These are phyloP conservation scores for Silurus aristotelis DNA, from an alignment of 2,797 vertebrate species.

Conservation along the genomic window DNA sequence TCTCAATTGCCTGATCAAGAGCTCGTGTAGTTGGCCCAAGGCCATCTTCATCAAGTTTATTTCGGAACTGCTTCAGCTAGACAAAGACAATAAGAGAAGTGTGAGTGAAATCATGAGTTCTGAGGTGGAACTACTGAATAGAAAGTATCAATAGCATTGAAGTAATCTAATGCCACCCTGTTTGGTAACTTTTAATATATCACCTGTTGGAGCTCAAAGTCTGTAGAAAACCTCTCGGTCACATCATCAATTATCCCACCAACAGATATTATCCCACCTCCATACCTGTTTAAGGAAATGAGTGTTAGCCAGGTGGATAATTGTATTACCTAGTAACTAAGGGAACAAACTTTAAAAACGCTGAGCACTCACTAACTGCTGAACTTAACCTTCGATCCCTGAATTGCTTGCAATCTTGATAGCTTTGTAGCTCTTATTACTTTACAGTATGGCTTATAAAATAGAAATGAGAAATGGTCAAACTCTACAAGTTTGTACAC, in stretches of 20 bases:
- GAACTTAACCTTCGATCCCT: constrained; percentile 39
- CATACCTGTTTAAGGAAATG: constrained; percentile 67
- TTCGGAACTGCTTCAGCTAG: constrained; percentile 78
- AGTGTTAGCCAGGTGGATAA: constrained; percentile 12
- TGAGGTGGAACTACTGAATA: background rate
- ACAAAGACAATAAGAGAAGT: constrained; percentile 42
- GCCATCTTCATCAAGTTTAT: constrained; percentile 55
- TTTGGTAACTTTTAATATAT: constrained; percentile 41
- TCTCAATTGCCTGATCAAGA: constrained; percentile 82
- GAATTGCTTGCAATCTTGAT: constrained; percentile 36
- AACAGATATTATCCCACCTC: constrained; percentile 71
- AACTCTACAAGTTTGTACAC: background rate
- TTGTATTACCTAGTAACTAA: constrained; percentile 41
- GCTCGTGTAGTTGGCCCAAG: constrained; percentile 65
- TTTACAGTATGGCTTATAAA: background rate
- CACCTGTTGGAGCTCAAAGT: constrained; percentile 87
- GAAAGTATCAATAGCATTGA: background rate
- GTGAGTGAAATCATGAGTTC: constrained; percentile 20
- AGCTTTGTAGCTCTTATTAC: constrained; percentile 28
- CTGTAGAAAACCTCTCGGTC: constrained; percentile 79
- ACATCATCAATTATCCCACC: constrained; percentile 72
- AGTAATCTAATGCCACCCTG: background rate
- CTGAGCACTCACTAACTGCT: constrained; percentile 18
- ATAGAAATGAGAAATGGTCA: background rate
- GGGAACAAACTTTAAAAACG: constrained; percentile 1